Evolutionary conservation across 2,888 invertebrate species (phyloP), one percentile per base, ranked within the genome.

Genomic region (Zele albiditarsus): DNA sequence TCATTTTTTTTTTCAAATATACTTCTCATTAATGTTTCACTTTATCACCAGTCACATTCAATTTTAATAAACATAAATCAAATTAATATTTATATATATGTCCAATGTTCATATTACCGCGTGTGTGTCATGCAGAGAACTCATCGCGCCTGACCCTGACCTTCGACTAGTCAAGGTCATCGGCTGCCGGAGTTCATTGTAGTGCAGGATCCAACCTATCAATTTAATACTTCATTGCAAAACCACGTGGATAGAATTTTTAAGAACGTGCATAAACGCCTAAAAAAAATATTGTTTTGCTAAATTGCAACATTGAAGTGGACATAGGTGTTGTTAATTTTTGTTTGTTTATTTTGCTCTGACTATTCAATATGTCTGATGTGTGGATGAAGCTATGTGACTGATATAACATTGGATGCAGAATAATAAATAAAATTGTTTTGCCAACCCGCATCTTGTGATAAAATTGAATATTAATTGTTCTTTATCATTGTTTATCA

Each of bases 21-120:
- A 60, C 10, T 60, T 16, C 27, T 27, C n/a, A 14, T 60, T 28
- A 5, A n/a, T 20, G 5, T 60, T 60, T 60, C 14, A 6, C 2
- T 20, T 60, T 14, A 27, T 38, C 20, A 38, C 12, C 38, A 38
- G 8, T 38, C 16, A 31, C 2, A 62, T 12, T 12, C 25, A 58
- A 27, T 27, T 10, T 12, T 0, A 58, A 58, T 23, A 3, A 25
- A 3, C 23, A 23, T 58, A 25, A 25, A 58, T 58, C 12, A 27
- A 1, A 60, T 60, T 14, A 14, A 60, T 14, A 42, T 46, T 23
- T 16, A 49, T 42, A 46, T 28, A 46, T 28, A 33, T 31, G 31
- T 75, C 68, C 46, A 31, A 49, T 46, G 49, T 62, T 42, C 27
- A 70, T 60, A 68, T 46, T 71, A 75, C 73, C 70, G 75, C 77